These are phyloP conservation scores for Zosterops pallidus DNA, from an alignment of 2,113 vertebrate genomes.

Conservation along the genomic window DNA sequence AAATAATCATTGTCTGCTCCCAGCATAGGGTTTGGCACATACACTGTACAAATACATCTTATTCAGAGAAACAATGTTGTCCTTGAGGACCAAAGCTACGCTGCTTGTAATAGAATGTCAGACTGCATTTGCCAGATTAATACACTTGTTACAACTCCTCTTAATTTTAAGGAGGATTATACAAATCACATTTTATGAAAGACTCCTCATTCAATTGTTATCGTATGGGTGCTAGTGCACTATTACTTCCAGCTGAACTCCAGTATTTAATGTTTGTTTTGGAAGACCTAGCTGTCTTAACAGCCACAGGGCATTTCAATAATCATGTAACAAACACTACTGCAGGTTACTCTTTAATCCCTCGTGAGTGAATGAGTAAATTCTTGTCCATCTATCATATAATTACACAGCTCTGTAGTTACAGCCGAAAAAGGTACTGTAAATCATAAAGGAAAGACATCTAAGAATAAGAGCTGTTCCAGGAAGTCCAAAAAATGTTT, in stretches of 20 bases:
- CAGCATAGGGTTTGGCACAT: neutral
- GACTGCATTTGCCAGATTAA: neutral
- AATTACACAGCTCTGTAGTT: neutral
- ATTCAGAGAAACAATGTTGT: neutral
- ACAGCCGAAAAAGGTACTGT: slow-evolving; percentile 9
- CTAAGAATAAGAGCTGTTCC: neutral
- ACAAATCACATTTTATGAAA: neutral
- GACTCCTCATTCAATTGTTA: neutral
- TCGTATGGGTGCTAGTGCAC: neutral
- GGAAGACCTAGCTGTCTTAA: slow-evolving; percentile 51
- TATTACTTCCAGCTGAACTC: slow-evolving; percentile 22
- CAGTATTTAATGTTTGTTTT: slow-evolving; percentile 49
- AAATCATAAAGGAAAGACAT: slow-evolving; percentile 32
- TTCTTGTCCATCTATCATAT: slow-evolving; percentile 42
- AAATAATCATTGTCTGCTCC: neutral
- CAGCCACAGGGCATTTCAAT: slow-evolving; percentile 59
- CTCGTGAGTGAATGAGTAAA: slow-evolving; percentile 37
- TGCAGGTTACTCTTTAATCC: slow-evolving; percentile 66
- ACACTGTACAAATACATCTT: neutral
- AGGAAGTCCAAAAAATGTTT: neutral
- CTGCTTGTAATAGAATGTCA: neutral
- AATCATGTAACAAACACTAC: slow-evolving; percentile 62
- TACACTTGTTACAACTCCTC: neutral
- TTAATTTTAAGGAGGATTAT: slow-evolving; percentile 5
- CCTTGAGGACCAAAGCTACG: neutral